These are phyloP conservation scores for Capromys pilorides DNA, from an alignment of 2,797 vertebrate genomes.

Conservation along the genomic window DNA sequence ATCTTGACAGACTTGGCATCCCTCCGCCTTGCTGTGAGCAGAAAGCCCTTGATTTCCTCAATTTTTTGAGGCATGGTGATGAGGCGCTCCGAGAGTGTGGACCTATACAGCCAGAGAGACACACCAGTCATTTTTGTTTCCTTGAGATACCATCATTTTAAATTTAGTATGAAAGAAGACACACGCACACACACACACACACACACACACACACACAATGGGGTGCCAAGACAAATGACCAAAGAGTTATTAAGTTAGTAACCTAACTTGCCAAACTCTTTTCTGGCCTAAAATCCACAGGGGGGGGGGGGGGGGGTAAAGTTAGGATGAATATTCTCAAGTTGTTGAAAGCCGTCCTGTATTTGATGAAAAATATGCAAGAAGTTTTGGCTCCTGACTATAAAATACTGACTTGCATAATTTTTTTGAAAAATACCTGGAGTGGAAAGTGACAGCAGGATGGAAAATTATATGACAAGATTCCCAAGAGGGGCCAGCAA, in stretches of 20 bases:
- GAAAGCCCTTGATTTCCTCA: too few species aligned
- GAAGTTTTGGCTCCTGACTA: conserved; percentile 1
- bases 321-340: conserved; percentile 25
- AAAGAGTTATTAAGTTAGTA: conserved; percentile 3
- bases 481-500: too few species aligned
- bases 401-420: background rate
- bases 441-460: background rate
- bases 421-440: background rate
- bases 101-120: too few species aligned
- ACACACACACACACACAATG: background rate
- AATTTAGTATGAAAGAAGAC: background rate
- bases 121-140: background rate
- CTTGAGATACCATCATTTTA: background rate
- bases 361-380: conserved; percentile 26
- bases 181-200: background rate
- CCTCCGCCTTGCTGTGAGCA: too few species aligned
- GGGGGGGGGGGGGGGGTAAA: background rate
- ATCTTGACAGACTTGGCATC: too few species aligned
- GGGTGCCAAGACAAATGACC: background rate
- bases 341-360: background rate
- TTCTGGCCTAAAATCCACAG: background rate
- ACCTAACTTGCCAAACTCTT: background rate
- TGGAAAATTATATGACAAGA: background rate
- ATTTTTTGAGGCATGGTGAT: too few species aligned
- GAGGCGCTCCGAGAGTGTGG: too few species aligned